These are phyloP conservation scores for Eupristina koningsbergeri DNA, from an alignment of 1,140 invertebrate genomes.

Conservation along the genomic window DNA sequence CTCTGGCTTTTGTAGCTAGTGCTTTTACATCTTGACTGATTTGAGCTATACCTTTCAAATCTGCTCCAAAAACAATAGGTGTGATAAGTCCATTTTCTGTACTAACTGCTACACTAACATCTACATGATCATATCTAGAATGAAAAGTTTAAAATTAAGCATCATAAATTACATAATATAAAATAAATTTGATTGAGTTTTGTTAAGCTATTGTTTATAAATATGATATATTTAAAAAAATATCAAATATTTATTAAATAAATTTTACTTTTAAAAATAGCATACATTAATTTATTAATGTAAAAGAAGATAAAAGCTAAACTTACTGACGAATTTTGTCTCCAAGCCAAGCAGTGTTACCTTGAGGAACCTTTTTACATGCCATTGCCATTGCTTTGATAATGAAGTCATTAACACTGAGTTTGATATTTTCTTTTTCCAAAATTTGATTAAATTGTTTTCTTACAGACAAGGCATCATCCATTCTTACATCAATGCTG, in stretches of 20 bases:
- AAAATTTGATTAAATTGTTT: slow-evolving; percentile 84
- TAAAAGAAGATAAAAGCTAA: slow-evolving; percentile 8
- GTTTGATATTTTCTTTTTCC: slow-evolving; percentile 86
- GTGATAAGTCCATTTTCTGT: slow-evolving; percentile 97
- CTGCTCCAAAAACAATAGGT: slow-evolving; percentile 95
- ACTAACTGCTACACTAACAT: slow-evolving; percentile 97
- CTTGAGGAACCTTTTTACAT: slow-evolving; percentile 93
- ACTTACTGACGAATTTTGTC: slow-evolving; percentile 94
- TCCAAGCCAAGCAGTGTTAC: slow-evolving; percentile 96
- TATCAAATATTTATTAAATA: too few relatives aligned
- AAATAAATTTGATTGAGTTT: too few relatives aligned
- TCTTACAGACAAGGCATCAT: slow-evolving; percentile 80
- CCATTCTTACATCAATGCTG: slow-evolving; percentile 89
- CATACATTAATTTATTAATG: too few relatives aligned
- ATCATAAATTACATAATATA: not conserved
- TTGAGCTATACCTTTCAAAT: slow-evolving; percentile 91
- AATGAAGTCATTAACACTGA: slow-evolving; percentile 98
- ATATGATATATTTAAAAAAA: not conserved
- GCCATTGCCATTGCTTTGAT: slow-evolving; percentile 96
- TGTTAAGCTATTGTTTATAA: too few relatives aligned
- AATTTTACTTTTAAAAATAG: too few relatives aligned
- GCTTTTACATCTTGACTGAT: slow-evolving; percentile 90
- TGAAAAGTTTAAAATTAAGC: slow-evolving; percentile 24
- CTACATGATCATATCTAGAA: slow-evolving; percentile 87
- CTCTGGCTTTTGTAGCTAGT: slow-evolving; percentile 91